phyloP scores from a whole-genome alignment of 2,113 vertebrate species.

The Myotis davidii region DNA sequence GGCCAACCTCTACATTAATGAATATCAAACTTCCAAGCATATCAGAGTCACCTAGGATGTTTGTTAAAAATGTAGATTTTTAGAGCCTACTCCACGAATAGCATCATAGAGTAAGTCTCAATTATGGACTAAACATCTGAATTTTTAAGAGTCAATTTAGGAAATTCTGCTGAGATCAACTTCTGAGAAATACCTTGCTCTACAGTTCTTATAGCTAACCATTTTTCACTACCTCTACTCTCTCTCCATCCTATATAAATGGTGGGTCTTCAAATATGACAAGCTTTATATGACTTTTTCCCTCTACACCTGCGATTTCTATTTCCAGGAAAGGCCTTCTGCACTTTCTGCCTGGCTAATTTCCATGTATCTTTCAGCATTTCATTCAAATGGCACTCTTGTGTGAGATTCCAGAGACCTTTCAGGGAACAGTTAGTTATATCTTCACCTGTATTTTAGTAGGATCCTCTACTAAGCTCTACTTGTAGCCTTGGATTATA shows the following conservation, averaged over 20 bases:
- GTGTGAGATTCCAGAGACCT: background rate
- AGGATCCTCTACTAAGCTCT: background rate
- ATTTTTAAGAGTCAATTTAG: background rate
- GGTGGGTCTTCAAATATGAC: background rate
- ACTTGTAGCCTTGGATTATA: background rate
- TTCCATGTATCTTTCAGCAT: background rate
- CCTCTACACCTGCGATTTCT: background rate
- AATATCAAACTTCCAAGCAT: background rate
- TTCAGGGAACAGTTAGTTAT: background rate
- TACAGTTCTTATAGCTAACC: background rate
- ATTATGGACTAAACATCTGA: background rate
- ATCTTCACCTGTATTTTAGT: background rate
- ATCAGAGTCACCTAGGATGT: background rate
- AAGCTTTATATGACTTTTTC: background rate
- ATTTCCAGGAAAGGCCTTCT: background rate
- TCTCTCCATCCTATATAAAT: background rate
- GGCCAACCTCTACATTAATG: background rate
- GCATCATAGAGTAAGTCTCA: background rate
- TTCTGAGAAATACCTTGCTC: background rate
- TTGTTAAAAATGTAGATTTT: background rate
- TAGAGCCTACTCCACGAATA: background rate
- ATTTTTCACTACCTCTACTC: background rate
- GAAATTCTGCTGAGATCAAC: background rate
- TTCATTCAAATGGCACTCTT: background rate
- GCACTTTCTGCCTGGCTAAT: background rate